Base-by-base conservation (phyloP, 1,140 invertebrate species). In the Tetragnatha versicolor region DNA sequence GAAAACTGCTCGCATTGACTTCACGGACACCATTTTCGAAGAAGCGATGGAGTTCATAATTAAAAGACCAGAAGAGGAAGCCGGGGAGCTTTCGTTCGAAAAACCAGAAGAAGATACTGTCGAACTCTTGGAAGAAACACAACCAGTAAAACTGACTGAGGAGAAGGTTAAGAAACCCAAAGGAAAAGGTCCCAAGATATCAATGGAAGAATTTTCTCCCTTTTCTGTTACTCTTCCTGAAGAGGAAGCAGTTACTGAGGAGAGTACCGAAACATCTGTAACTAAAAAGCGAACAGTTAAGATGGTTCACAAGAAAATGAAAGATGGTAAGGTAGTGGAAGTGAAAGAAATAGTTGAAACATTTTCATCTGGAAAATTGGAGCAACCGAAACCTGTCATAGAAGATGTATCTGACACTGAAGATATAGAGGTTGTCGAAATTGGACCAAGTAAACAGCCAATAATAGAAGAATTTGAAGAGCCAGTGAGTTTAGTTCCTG, bases 191-290 rank as follows among this genome's bases (percentile, higher is more conserved):
- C 17, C 81, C 82, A 29, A 81, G 80, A n/a, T n/a, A n/a, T n/a
- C n/a, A n/a, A n/a, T n/a, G n/a, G 17, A 84, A 55, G 45, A 66
- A 70, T 60, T 70, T 60, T 65, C 76, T 7, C 76, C 63, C 14
- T 79, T 68, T 49, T 80, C 60, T 14, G 68, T 79, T 12, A 80
- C 77, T 14, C 42, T 68, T 22, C 73, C 85, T 84, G 51, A 65
- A 73, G 81, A 82, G n/a, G 79, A 79, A 65, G 61, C 60, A 70
- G 51, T 51, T 55, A 55, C 47, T 6, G 35, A 60, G 58, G 79
- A 66, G 39, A 53, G 12, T 12, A 79, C 7, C 7, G 60, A 79
- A 60, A 39, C 66, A 60, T 42, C 61, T 39, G 12, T 79, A 2
- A 79, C 27, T 39, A 82, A 81, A 49, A 51, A 39, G 33, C 65